These are phyloP conservation scores for Griposia aprilina DNA, from an alignment of 2,888 invertebrate species.

Conservation along the genomic window DNA sequence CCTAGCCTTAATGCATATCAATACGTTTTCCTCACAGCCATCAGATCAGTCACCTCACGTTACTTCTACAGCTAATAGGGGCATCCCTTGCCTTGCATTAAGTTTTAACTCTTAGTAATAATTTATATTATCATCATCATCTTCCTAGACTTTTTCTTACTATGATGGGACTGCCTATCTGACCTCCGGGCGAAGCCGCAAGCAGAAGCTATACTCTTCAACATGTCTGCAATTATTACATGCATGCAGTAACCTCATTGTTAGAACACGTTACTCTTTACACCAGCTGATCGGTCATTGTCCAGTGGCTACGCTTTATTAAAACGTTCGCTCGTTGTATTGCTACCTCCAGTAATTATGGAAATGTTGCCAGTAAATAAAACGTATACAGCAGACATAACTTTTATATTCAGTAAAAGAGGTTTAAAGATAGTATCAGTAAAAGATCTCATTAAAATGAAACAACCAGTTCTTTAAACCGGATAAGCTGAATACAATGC, in stretches of 20 bases:
- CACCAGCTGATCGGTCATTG: conserved; percentile 27
- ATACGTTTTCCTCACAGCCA: not conserved
- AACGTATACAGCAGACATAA: not conserved
- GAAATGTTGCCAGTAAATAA: conserved; percentile 15
- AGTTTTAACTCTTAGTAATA: not conserved
- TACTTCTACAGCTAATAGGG: not conserved
- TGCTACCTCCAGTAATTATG: conserved; percentile 8
- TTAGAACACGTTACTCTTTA: not conserved
- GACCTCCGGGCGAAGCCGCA: not conserved
- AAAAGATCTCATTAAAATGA: conserved; percentile 32
- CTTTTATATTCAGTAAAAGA: not conserved
- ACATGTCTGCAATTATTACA: not conserved
- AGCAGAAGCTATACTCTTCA: not conserved
- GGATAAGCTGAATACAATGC: conserved; percentile 37
- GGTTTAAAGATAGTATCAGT: conserved; percentile 32
- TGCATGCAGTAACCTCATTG: not conserved
- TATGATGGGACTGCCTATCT: too few species aligned
- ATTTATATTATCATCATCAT: not conserved
- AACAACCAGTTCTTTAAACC: conserved; percentile 24
- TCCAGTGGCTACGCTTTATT: conserved; percentile 9
- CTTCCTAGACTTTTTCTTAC: too few species aligned
- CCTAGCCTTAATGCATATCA: not conserved
- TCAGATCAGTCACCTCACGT: not conserved
- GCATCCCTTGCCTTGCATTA: not conserved
- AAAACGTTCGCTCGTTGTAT: not conserved